Evolutionary conservation across 35 echinoderm and acorn worm genomes (phyloP).

Genomic region (Strongylocentrotus purpuratus): DNA sequence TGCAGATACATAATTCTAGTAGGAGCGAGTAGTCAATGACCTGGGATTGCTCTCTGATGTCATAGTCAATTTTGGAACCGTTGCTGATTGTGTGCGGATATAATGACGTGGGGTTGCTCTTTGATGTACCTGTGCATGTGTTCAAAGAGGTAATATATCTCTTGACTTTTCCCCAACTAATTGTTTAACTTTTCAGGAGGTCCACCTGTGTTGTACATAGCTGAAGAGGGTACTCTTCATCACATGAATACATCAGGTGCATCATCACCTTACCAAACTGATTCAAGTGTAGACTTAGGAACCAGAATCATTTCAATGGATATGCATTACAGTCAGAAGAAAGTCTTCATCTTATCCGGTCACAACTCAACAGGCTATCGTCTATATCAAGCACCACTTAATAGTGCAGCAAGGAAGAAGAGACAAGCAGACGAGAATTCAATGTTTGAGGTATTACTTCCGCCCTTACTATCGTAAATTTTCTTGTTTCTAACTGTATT

Average conservation of each 20-base stretch:
- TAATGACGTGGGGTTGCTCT: too few relatives aligned
- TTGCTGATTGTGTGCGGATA: too few relatives aligned
- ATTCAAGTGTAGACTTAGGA: background rate
- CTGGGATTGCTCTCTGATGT: too few relatives aligned
- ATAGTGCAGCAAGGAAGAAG: background rate
- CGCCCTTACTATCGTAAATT: background rate
- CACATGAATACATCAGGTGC: background rate
- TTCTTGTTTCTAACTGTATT: background rate
- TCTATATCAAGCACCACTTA: background rate
- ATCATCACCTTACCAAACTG: background rate
- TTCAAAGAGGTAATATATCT: background rate
- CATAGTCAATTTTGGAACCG: too few relatives aligned
- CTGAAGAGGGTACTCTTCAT: conserved; percentile 28
- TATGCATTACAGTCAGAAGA: background rate
- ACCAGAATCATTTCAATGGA: background rate
- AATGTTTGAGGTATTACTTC: background rate
- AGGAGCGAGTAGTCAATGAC: too few relatives aligned
- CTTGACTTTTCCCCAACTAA: background rate
- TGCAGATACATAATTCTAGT: too few relatives aligned
- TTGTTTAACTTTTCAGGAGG: background rate
- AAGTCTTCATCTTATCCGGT: background rate
- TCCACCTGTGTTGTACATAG: background rate
- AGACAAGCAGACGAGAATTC: background rate
- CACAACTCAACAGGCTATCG: background rate
- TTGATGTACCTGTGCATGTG: too few relatives aligned